phyloP scores from a whole-genome alignment of 2,888 invertebrate species.

The Leptinotarsa juncta region DNA sequence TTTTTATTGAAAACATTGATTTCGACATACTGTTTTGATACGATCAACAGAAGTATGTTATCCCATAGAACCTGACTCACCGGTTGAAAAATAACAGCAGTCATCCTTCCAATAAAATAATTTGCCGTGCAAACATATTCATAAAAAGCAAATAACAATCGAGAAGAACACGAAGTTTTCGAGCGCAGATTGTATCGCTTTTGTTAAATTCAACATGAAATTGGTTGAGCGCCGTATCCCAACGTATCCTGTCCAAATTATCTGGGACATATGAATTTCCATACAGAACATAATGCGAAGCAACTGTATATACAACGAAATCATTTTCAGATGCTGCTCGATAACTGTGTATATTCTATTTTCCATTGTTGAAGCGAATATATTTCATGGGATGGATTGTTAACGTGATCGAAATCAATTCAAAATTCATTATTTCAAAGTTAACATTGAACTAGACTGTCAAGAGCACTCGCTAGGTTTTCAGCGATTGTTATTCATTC shows the following conservation, averaged over 20 bases:
- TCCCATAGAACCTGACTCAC: background rate
- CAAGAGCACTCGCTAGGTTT: background rate
- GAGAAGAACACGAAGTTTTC: conserved; percentile 29
- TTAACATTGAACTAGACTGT: conserved; percentile 6
- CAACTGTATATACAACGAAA: conserved; percentile 29
- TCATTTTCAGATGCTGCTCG: conserved; percentile 23
- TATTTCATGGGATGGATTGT: conserved; percentile 9
- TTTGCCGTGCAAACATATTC: conserved; percentile 30
- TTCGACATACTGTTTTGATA: too few relatives aligned
- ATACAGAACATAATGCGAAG: conserved; percentile 21
- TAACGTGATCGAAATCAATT: conserved; percentile 15
- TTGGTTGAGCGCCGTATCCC: conserved; percentile 28
- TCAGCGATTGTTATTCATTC: background rate
- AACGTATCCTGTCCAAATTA: conserved; percentile 31
- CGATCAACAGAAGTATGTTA: too few relatives aligned
- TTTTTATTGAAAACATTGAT: too few relatives aligned
- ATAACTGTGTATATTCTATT: conserved; percentile 27
- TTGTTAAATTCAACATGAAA: conserved; percentile 35
- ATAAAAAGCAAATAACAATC: conserved; percentile 32
- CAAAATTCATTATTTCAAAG: conserved; percentile 19
- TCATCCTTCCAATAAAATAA: conserved; percentile 5
- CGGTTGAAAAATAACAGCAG: background rate
- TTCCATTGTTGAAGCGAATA: conserved; percentile 5
- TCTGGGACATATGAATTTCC: conserved; percentile 32
- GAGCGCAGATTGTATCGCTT: conserved; percentile 31